phyloP scores from a whole-genome alignment of 2,797 vertebrate species.

The Argyrosomus regius region DNA sequence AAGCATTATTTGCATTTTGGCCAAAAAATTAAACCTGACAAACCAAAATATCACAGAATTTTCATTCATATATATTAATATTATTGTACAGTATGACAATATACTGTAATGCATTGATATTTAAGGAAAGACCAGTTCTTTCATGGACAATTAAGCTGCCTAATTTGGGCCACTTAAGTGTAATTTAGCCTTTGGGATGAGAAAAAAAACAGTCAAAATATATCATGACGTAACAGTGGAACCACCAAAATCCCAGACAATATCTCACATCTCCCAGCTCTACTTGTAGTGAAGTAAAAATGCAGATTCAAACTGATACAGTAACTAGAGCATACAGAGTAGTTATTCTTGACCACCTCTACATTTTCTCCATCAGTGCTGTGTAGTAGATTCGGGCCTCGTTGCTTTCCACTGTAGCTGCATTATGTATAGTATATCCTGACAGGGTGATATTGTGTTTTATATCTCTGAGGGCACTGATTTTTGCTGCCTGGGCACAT shows the following conservation, averaged over 20 bases:
- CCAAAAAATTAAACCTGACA: constrained; percentile 7
- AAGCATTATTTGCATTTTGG: constrained; percentile 22
- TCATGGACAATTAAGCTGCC: constrained; percentile 45
- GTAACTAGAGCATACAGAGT: constrained; percentile 27
- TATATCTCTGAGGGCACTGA: constrained; percentile 80
- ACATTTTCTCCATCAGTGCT: constrained; percentile 37
- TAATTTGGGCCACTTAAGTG: constrained; percentile 43
- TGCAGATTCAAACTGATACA: constrained; percentile 28
- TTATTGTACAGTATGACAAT: constrained; percentile 18
- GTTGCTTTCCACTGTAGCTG: constrained; percentile 65
- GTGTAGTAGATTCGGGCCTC: constrained; percentile 54
- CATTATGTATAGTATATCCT: constrained; percentile 78
- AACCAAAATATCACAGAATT: constrained; percentile 25
- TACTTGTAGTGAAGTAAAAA: constrained; percentile 15
- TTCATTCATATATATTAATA: background rate
- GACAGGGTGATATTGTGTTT: constrained; percentile 81
- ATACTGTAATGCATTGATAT: constrained; percentile 33
- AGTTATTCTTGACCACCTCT: constrained; percentile 36
- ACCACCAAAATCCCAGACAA: constrained; percentile 1
- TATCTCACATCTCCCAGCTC: background rate
- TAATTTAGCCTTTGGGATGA: constrained; percentile 49
- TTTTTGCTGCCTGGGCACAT: constrained; percentile 82
- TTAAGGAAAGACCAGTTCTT: constrained; percentile 29
- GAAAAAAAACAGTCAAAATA: constrained; percentile 29
- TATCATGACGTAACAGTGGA: constrained; percentile 18